A percentile compares a stretch with the other conserved stretches of the same genome.
These are phyloP conservation scores for Tragelaphus scriptus DNA, from an alignment of 2,113 vertebrate species.

Conservation along the genomic window DNA sequence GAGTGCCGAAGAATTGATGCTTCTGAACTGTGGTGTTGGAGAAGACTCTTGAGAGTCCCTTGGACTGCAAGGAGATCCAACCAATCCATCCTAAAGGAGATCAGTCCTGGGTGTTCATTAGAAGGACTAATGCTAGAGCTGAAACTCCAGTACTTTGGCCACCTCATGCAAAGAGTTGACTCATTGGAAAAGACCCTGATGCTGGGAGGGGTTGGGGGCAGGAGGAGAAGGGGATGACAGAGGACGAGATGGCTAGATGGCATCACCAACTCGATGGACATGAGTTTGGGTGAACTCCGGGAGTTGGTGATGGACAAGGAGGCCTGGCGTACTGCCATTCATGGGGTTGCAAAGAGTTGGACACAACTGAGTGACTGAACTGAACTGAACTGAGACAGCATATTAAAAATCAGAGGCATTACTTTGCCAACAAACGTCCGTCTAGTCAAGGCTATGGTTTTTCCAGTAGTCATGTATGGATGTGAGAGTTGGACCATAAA, in stretches of 20 bases:
- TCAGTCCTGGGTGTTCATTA: neutral
- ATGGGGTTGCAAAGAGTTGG: neutral
- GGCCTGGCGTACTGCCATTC: neutral
- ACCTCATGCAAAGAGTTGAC: neutral
- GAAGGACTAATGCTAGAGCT: neutral
- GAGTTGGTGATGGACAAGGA: neutral
- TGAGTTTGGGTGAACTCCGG: neutral
- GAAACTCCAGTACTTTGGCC: neutral
- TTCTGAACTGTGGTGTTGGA: neutral
- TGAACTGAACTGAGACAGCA: neutral
- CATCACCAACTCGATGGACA: neutral
- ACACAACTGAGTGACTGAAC: neutral
- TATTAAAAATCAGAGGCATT: neutral
- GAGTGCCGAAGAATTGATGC: rapidly evolving
- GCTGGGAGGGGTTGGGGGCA: neutral
- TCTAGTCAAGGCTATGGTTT: neutral
- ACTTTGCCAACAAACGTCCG: neutral
- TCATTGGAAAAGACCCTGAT: neutral
- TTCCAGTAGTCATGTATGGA: neutral
- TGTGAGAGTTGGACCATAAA: neutral
- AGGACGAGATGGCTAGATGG: neutral
- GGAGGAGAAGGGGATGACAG: neutral
- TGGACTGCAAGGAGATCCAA: neutral
- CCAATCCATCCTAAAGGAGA: neutral
- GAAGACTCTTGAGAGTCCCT: neutral